phyloP scores from a whole-genome alignment of 2,888 invertebrate species.

The Fragum fragum region DNA sequence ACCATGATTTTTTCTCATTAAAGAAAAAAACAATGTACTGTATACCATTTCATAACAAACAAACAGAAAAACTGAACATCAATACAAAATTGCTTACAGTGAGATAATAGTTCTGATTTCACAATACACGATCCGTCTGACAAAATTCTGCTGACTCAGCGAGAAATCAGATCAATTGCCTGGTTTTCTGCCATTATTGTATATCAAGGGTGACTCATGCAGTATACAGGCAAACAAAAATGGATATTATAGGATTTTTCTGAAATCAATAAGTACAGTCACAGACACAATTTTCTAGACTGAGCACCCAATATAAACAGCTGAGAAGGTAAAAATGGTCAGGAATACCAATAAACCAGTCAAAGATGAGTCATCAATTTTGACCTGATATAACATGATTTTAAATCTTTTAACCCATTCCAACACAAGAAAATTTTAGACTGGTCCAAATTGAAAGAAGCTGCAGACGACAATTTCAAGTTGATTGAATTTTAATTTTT shows the following conservation, averaged over 20 bases:
- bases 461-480: too few species aligned
- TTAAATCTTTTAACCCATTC: too few species aligned
- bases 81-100: not conserved
- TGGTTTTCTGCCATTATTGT: conserved; percentile 16
- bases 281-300: not conserved
- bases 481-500: too few species aligned
- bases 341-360: conserved; percentile 8
- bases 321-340: conserved; percentile 14
- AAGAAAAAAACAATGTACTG: too few species aligned
- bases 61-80: not conserved
- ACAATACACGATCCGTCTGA: conserved; percentile 9
- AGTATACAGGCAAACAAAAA: not conserved
- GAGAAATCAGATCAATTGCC: conserved; percentile 17
- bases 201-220: conserved; percentile 6
- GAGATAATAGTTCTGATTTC: not conserved
- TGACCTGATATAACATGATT: too few species aligned
- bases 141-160: conserved; percentile 23
- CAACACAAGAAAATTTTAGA: too few species aligned
- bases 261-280: conserved; percentile 27
- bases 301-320: not conserved
- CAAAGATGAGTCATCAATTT: not conserved
- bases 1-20: too few species aligned
- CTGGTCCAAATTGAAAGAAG: too few species aligned
- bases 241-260: conserved; percentile 12
- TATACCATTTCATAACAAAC: too few species aligned